Base-by-base conservation (phyloP, 2,113 vertebrate genomes). In the Pitta sordida region DNA sequence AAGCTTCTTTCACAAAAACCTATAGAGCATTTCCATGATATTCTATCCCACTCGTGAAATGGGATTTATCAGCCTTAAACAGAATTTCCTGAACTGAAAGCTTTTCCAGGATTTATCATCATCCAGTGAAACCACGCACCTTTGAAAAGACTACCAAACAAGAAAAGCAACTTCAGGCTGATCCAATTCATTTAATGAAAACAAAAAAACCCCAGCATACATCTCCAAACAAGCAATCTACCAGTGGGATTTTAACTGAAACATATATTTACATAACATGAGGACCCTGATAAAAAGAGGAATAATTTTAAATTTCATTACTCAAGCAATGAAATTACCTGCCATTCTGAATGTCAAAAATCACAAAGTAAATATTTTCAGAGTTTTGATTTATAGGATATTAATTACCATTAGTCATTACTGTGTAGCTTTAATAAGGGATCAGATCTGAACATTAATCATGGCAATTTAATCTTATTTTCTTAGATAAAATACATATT, bases 381-480 rank as follows among this genome's bases (percentile, higher is more conserved):
- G 23, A 83, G 58, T 83, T 93, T 63, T 88, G 43, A 92, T 69
- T 41, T 37, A 73, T 27, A 79, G 23, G 15, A 34, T 78, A 73
- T 64, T 69, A 86, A 65, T 5, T 65, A 86, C 16, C 71, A 83
- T 71, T 76, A 92, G 43, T 74, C 49, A 77, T 83, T 86, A 53
- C 13, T 12, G 14, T 59, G 44, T 69, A 77, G 80, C 15, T 77
- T 79, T 53, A 76, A 93, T 69, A 67, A 3, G 15, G 55, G 63
- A 80, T 49, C 64, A 77, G 39, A 90, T 69, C 2, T 91, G 30
- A 83, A 43, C 75, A 87, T 77, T 80, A 90, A 95, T 93, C 59
- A 85, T n/a, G 8, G 62, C 29, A 74, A 92, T 80, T 92, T 79
- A 78, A 55, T 93, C 80, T 90, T 86, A 68, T 89, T 95, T 93